Evolutionary conservation across 53 echinoderm and acorn worm genomes (phyloP), one percentile per base, ranked within the genome.

Genomic region (Mesocentrotus franciscanus): DNA sequence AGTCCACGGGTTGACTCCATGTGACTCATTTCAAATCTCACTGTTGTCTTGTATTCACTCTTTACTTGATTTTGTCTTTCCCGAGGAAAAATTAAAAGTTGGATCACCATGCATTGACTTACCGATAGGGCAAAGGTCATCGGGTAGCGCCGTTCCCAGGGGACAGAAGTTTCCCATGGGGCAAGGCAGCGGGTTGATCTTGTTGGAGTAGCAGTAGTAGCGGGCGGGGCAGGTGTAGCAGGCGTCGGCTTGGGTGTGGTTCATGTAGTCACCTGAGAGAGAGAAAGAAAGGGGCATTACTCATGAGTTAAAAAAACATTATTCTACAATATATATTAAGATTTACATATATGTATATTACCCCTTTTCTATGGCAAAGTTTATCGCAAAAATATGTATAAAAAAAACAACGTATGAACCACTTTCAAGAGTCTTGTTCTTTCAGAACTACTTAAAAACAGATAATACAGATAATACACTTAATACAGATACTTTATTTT

Each of bases 221-320:
- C 99, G 96, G 78, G 98, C 95, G 57, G 99, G 99, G 75, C 99
- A 99, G 58, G 85, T 90, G 78, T 98, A 96, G 91, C 99, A 99
- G 26, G 97, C 97, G 30, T 97, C 97, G 15, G 99, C 99, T 94
- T 93, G 96, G 95, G 99, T 99, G 97, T 99, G 98, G 93, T 99
- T 99, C 99, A 99, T 99, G 96, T 98, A 99, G 71, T 95, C 96
- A 71, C 98, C 98, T 98, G 72, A 12, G 70, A 20, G 59, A 95
- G 15, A 17, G 84, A 79, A 56, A 94, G 42, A 66, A 14, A 55
- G 24, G 68, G 13, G 26, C 1, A n/a, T 24, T 16, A 5, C 32
- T 8, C 1, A 13, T 18, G 79, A 18, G 35, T 32, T 26, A 79
- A 33, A 29, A 26, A 64, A 64, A 49, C 49, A 49, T 49, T 49